Base-by-base conservation (phyloP, 2,888 invertebrate genomes). In the Rhingia campestris region DNA sequence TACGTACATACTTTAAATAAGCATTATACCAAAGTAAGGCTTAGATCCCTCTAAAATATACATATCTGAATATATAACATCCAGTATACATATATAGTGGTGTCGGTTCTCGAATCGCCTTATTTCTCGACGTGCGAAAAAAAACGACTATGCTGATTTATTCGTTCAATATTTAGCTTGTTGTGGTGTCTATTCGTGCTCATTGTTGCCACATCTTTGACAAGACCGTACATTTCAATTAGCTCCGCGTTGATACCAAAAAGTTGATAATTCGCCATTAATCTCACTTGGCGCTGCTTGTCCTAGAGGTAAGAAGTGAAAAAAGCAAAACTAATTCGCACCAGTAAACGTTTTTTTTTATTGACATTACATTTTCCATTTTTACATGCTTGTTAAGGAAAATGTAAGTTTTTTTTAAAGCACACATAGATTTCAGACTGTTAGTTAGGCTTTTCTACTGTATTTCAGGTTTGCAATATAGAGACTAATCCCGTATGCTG, bases 201-300 rank as follows among this genome's bases (percentile, higher is more conserved):
- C 37, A 14, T 63, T 66, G 32, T 77, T 72, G 66, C 61, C 77
- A 81, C 81, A 67, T 72, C 66, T 59, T 49, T 61, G 58, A 59
- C 76, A 67, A 61, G 54, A 54, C 79, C 79, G 63, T 79, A 79
- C 73, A 73, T 79, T 82, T 82, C 82, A 82, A 82, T 82, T 82
- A 82, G 79, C 67, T 54, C 41, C 32, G 35, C 37, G 61, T 35
- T 22, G 1, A 59, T 75, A 53, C 66, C 76, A 67, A 59, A 53
- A 66, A 73, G 56, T 69, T 69, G 63, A 63, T 73, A 79, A 69
- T 43, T 77, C 37, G 61, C 58, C 72, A 72, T 67, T 63, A 73
- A 82, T 58, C 67, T 54, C 77, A 61, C 61, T 61, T 67, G 72
- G 14, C 33, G 45, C 35, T 53, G 59, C 33, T 35, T 14, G 33